phyloP scores from a whole-genome alignment of 2,888 invertebrate genomes.

The Unio pictorum region DNA sequence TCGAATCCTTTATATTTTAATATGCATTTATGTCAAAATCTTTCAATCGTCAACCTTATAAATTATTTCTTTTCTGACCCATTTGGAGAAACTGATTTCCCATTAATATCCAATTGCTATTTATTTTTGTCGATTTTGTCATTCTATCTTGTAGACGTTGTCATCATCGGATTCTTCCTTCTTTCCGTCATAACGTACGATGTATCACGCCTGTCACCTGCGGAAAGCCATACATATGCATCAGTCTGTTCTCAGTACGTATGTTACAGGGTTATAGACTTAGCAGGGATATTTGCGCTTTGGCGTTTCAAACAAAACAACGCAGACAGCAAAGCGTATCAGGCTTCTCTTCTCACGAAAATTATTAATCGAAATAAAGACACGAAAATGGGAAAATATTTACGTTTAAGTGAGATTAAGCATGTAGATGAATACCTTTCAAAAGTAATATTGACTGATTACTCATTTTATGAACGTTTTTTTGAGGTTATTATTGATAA shows the following conservation, averaged over 20 bases:
- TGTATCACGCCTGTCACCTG: conserved; percentile 12
- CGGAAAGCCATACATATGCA: conserved; percentile 6
- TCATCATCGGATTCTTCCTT: too few species aligned
- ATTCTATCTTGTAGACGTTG: too few species aligned
- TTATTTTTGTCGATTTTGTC: too few species aligned
- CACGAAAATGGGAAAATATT: conserved; percentile 12
- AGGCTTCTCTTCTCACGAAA: conserved; percentile 10
- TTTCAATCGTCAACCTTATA: too few species aligned
- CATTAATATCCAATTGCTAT: too few species aligned
- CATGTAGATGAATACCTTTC: conserved; percentile 11
- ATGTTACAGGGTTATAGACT: conserved; percentile 12
- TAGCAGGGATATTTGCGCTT: conserved; percentile 14
- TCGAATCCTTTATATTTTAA: too few species aligned
- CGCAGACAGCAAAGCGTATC: conserved; percentile 13
- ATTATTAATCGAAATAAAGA: conserved; percentile 20
- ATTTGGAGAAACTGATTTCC: too few species aligned
- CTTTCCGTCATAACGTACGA: background rate
- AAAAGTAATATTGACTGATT: conserved; percentile 19
- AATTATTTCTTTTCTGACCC: too few species aligned
- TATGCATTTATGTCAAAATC: too few species aligned
- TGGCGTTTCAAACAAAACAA: conserved; percentile 12
- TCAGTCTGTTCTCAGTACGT: conserved; percentile 13
- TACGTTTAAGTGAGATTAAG: conserved; percentile 5
- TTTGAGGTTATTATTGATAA: conserved; percentile 9
- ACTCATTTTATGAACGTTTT: conserved; percentile 21